Evolutionary conservation across 2,888 invertebrate genomes (phyloP).

Genomic region (Cistogaster globosa): DNA sequence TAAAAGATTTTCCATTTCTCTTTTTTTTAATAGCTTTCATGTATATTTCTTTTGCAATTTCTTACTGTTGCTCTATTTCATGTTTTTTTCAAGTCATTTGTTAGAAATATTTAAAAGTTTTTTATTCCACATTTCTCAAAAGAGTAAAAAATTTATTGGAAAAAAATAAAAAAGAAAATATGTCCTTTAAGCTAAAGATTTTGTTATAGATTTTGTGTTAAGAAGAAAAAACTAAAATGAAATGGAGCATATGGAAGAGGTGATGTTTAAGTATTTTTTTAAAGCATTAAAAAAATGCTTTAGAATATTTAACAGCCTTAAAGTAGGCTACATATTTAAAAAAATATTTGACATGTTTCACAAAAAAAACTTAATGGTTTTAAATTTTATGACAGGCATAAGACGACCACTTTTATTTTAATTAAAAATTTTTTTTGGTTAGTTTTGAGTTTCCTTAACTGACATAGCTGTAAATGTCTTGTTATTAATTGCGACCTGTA

Average conservation of each 20-base stretch:
- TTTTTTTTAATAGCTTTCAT: slow-evolving; percentile 25
- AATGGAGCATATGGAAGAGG: slow-evolving; percentile 55
- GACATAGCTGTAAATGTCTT: too few species aligned
- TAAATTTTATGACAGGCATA: too few species aligned
- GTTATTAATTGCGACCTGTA: too few species aligned
- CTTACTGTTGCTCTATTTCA: slow-evolving; percentile 58
- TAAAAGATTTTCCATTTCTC: slow-evolving; percentile 77
- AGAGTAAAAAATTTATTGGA: slow-evolving; percentile 22
- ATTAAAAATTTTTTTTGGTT: too few species aligned
- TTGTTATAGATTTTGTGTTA: slow-evolving; percentile 50
- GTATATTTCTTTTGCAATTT: slow-evolving; percentile 49
- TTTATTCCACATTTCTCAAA: slow-evolving; percentile 30
- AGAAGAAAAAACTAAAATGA: slow-evolving; percentile 9
- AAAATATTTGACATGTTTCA: too few species aligned
- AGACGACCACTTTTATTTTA: too few species aligned
- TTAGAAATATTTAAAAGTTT: slow-evolving; percentile 55
- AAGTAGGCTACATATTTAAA: slow-evolving; percentile 3
- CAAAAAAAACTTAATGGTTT: not conserved
- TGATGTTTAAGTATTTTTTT: slow-evolving; percentile 24
- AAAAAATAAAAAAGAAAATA: slow-evolving; percentile 46
- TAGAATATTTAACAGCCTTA: slow-evolving; percentile 11
- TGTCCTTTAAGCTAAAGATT: slow-evolving; percentile 72
- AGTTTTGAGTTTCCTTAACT: too few species aligned
- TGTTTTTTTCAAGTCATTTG: slow-evolving; percentile 59
- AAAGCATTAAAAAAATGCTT: slow-evolving; percentile 22